A percentile compares a stretch with the other conserved stretches of the same genome.
Evolutionary conservation across 2,113 vertebrate species (phyloP).

Genomic region (Protobothrops flavoviridis): DNA sequence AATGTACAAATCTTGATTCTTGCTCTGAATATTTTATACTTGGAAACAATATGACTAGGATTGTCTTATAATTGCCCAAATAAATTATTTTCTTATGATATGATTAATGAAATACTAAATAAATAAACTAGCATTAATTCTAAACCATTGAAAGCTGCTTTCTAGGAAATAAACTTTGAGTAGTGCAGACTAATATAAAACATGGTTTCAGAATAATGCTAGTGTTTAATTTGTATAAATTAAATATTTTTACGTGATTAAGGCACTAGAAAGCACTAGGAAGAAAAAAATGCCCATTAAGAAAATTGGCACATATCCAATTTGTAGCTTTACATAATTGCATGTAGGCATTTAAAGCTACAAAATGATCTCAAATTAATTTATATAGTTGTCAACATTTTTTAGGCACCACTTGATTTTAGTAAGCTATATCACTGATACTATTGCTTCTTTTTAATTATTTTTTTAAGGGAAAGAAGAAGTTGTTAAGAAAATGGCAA

Average conservation of each 20-base stretch:
- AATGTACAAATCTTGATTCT: not conserved
- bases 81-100: slow-evolving; percentile 49
- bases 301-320: not conserved
- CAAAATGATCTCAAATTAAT: not conserved
- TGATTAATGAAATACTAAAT: slow-evolving; percentile 24
- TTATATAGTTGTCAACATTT: not conserved
- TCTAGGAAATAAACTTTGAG: not conserved
- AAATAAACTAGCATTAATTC: not conserved
- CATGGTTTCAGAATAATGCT: not conserved
- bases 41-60: not conserved
- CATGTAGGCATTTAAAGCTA: not conserved
- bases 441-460: not conserved
- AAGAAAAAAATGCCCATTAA: not conserved
- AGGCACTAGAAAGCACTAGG: not conserved
- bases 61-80: slow-evolving; percentile 18
- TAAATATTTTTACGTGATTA: not conserved
- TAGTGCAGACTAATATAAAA: not conserved
- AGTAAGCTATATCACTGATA: not conserved
- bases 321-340: not conserved
- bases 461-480: not conserved
- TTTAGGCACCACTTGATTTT: too few species aligned
- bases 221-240: not conserved
- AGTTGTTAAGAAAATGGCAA: not conserved
- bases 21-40: not conserved
- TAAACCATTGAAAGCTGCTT: not conserved